Base-by-base conservation (phyloP, 2,888 invertebrate species). In the Mythimna impura region DNA sequence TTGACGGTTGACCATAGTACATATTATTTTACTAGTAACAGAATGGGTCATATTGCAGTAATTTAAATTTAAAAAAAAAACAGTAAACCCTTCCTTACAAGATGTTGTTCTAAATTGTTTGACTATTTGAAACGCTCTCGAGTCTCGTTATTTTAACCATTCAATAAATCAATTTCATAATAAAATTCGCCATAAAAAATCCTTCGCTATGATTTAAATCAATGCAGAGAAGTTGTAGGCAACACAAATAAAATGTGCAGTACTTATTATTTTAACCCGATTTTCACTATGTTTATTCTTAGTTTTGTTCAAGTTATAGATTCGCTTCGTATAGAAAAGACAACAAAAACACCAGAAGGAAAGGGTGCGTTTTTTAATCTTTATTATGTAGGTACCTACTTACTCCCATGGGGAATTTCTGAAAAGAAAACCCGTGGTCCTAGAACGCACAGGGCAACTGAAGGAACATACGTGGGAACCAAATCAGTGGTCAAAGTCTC, bases 181-280 rank as follows among this genome's bases (percentile, higher is more conserved):
- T 81, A 60, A 57, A 67, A 81, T 54, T 55, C 10, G 43, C 47
- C 47, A 71, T 71, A 54, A 79, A 81, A 76, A 36, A 22, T 47
- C n/a, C 34, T 40, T 22, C 36, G 30, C 22, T n/a, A 54, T 47
- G n/a, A 34, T 55, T 62, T 58, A 20, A 74, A 63, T 62, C 43
- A 50, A 12, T 20, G 52, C 12, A 47, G 3, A 62, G 6, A 25
- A 65, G 54, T 55, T 6, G n/a, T 40, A 40, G 2, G 17, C 34
- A 61, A 36, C 9, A 34, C 34, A 10, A 22, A 65, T 55, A 62
- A 63, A 62, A 80, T 76, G 76, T 65, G 64, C 9, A n/a, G 1
- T n/a, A 47, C 17, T 1, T 30, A 55, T 50, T 61, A 40, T 65
- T 65, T 55, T n/a, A 34, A 40, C 22, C 9, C n/a, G 17, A 0